Evolutionary conservation across 1,140 invertebrate species (phyloP).

Genomic region (Formica selysi): DNA sequence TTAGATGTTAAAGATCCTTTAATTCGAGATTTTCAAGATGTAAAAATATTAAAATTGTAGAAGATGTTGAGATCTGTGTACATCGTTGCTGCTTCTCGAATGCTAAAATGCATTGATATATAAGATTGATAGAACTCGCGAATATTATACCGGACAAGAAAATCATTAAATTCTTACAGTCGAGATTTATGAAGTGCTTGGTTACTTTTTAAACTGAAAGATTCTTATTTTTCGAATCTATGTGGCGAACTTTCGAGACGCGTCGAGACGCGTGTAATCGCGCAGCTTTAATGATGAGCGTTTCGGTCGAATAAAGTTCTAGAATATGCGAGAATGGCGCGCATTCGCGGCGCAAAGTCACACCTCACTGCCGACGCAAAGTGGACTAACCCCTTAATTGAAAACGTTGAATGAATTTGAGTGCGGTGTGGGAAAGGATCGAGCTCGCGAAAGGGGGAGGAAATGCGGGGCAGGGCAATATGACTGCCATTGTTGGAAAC

Average conservation of each 20-base stretch:
- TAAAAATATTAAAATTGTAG: background rate
- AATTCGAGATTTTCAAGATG: background rate
- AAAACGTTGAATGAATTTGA: slow-evolving; percentile 76
- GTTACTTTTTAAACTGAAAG: background rate
- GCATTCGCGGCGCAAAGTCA: slow-evolving; percentile 70
- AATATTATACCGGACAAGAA: background rate
- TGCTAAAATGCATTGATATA: background rate
- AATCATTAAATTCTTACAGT: background rate
- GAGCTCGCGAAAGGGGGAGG: slow-evolving; percentile 21
- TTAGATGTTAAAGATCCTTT: background rate
- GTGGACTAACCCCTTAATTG: slow-evolving; percentile 77
- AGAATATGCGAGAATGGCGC: slow-evolving; percentile 74
- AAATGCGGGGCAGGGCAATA: slow-evolving; percentile 26
- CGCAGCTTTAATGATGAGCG: slow-evolving; percentile 67
- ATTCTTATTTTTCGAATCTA: too few relatives aligned
- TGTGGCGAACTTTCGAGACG: background rate
- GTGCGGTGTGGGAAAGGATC: slow-evolving; percentile 52
- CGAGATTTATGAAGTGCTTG: background rate
- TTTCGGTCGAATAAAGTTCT: slow-evolving; percentile 73
- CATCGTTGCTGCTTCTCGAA: background rate
- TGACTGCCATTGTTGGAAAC: slow-evolving; percentile 52
- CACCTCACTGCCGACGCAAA: slow-evolving; percentile 76
- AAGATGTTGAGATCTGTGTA: background rate
- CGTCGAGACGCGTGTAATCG: slow-evolving; percentile 39
- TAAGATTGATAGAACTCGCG: background rate